Evolutionary conservation across 2,888 invertebrate genomes (phyloP).

Genomic region (Spisula subtruncata): DNA sequence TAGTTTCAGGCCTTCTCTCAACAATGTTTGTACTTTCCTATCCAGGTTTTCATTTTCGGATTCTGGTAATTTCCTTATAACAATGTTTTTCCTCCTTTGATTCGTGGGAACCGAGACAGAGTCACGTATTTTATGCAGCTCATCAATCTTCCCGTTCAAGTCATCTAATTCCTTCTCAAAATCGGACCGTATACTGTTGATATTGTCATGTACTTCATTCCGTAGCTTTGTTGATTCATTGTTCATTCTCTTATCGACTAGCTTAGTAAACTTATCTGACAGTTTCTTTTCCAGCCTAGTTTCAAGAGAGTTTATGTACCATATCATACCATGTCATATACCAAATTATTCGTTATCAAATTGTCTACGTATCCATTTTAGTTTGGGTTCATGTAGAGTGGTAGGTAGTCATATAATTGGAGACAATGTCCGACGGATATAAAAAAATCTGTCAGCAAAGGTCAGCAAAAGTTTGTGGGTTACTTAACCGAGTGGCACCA

Average conservation of each 20-base stretch:
- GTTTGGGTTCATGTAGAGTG: too few relatives aligned
- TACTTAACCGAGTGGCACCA: too few relatives aligned
- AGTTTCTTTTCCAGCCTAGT: constrained; percentile 23
- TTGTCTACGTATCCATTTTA: too few relatives aligned
- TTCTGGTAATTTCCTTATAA: not conserved
- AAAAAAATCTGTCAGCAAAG: too few relatives aligned
- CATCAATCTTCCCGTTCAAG: not conserved
- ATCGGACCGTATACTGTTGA: not conserved
- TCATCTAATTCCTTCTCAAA: not conserved
- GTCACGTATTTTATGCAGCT: not conserved
- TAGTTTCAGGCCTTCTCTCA: not conserved
- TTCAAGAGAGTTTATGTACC: too few relatives aligned
- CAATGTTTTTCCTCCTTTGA: not conserved
- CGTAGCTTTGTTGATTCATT: not conserved
- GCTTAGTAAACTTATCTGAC: constrained; percentile 18
- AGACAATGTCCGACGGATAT: too few relatives aligned
- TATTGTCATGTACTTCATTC: not conserved
- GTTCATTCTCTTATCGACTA: constrained; percentile 16
- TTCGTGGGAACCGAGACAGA: not conserved
- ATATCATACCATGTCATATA: too few relatives aligned
- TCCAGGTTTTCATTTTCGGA: not conserved
- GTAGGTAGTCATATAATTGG: too few relatives aligned
- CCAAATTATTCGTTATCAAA: too few relatives aligned
- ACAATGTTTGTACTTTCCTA: not conserved
- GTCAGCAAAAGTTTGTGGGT: too few relatives aligned